Percentiles rank a stretch among this genome's conserved stretches.
These are phyloP conservation scores for Drosophila nr. medialis DNA, from an alignment of 2,888 invertebrate species.

Conservation along the genomic window DNA sequence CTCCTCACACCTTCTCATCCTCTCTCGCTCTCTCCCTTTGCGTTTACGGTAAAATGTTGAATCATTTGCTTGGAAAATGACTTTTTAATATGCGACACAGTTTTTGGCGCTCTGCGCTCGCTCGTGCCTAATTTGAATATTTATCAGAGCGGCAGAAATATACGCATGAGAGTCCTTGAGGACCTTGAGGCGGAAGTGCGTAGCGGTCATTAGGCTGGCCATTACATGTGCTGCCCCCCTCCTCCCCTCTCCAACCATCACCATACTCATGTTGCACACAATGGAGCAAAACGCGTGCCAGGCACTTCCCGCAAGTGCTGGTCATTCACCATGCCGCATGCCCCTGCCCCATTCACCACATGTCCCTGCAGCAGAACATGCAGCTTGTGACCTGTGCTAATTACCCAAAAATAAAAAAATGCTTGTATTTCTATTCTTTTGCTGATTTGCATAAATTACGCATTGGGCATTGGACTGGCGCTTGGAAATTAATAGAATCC, in stretches of 20 bases:
- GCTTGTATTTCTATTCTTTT: slow-evolving; percentile 10
- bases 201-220: slow-evolving; percentile 72
- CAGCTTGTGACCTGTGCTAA: slow-evolving; percentile 49
- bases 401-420: slow-evolving; percentile 46
- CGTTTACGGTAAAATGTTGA: slow-evolving; percentile 61
- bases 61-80: slow-evolving; percentile 79
- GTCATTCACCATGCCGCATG: slow-evolving; percentile 37
- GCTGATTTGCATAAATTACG: slow-evolving; percentile 70
- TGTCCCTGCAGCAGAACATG: slow-evolving; percentile 52
- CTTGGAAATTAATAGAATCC: slow-evolving; percentile 59
- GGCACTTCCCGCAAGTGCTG: slow-evolving; percentile 45
- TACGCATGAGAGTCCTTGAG: slow-evolving; percentile 63
- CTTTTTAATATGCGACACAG: slow-evolving; percentile 83
- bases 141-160: slow-evolving; percentile 55
- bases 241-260: background rate
- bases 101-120: slow-evolving; percentile 37
- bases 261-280: slow-evolving; percentile 30
- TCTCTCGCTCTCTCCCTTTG: background rate
- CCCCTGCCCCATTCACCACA: slow-evolving; percentile 43
- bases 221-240: slow-evolving; percentile 56
- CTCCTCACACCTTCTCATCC: background rate
- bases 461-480: slow-evolving; percentile 16
- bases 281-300: slow-evolving; percentile 58
- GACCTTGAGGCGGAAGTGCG: slow-evolving; percentile 65
- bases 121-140: slow-evolving; percentile 64